These are phyloP conservation scores for Lordiphosa mommai DNA, from an alignment of 1,140 invertebrate genomes.

Conservation along the genomic window DNA sequence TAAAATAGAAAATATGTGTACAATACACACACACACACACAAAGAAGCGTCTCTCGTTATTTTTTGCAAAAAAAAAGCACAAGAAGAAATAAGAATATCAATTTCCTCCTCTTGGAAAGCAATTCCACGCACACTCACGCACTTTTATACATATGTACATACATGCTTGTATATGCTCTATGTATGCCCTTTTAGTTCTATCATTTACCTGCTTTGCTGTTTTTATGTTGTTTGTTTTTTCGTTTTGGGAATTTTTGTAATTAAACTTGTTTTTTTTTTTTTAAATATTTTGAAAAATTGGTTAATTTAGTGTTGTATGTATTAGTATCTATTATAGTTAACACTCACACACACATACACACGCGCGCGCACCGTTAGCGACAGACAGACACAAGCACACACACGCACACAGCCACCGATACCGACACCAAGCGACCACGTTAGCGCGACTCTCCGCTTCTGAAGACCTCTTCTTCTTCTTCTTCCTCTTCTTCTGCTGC, in stretches of 20 bases:
- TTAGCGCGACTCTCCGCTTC: conserved; percentile 28
- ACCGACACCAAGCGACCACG: conserved; percentile 43
- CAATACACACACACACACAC: conserved; percentile 22
- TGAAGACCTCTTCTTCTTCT: conserved; percentile 20
- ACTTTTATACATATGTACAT: conserved; percentile 10
- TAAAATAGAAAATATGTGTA: conserved; percentile 59
- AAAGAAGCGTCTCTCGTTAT: conserved; percentile 16
- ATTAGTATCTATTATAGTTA: conserved; percentile 39
- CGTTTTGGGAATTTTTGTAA: conserved; percentile 5
- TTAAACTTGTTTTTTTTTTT: conserved; percentile 3
- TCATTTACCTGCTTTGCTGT: conserved; percentile 56
- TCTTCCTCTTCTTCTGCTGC: conserved; percentile 2
- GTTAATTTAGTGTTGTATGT: conserved; percentile 25
- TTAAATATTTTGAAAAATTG: background rate
- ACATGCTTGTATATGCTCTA: background rate
- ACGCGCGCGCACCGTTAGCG: conserved; percentile 67
- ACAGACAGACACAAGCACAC: conserved; percentile 43
- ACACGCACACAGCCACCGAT: conserved; percentile 23
- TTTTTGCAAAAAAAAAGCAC: conserved; percentile 37
- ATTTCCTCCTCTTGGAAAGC: conserved; percentile 64
- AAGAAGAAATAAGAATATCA: conserved; percentile 70
- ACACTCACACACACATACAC: conserved; percentile 46
- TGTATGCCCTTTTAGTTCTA: conserved; percentile 16
- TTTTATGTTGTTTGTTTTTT: conserved; percentile 21
- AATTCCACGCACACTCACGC: conserved; percentile 37